A percentile compares a stretch with the other conserved stretches of the same genome.
Conservation (phyloP, 1,140 invertebrate species). For the Pristionchus pacificus region DNA sequence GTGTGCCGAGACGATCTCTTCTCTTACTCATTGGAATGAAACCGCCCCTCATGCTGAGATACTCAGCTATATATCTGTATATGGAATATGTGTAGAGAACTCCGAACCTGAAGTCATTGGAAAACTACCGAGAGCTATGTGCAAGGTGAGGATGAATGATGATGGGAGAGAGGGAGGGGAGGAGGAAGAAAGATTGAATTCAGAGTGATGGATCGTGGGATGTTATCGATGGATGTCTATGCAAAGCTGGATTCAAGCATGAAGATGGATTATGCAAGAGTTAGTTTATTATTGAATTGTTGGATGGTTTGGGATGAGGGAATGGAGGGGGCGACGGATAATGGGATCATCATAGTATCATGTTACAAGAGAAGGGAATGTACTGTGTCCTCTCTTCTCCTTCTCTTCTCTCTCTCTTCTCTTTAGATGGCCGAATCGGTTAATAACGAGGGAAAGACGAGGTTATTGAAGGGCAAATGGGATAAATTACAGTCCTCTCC, state of each 20-base stretch:
- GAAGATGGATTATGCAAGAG: background rate
- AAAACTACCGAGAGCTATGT: slow-evolving; percentile 32
- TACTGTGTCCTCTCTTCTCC: too few relatives aligned
- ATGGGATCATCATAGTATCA: background rate
- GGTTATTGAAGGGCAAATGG: background rate
- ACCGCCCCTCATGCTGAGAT: slow-evolving; percentile 38
- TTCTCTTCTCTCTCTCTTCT: too few relatives aligned
- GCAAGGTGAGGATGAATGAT: background rate
- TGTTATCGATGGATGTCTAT: slow-evolving; percentile 38
- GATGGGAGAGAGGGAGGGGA: too few relatives aligned
- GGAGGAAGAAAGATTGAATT: slow-evolving; percentile 26
- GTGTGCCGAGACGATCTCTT: slow-evolving; percentile 34
- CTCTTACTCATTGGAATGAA: slow-evolving; percentile 40
- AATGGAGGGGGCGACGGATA: background rate
- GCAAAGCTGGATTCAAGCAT: slow-evolving; percentile 37
- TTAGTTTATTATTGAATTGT: slow-evolving; percentile 12
- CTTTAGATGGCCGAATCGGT: too few relatives aligned
- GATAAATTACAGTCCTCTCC: background rate
- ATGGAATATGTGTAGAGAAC: slow-evolving; percentile 39
- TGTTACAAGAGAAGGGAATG: background rate
- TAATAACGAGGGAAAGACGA: background rate
- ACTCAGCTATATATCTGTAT: slow-evolving; percentile 39
- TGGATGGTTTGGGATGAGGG: background rate
- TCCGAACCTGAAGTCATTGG: slow-evolving; percentile 16
- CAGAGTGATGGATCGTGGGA: slow-evolving; percentile 46